phyloP scores from a whole-genome alignment of 2,113 vertebrate species.

The Vombatus ursinus region DNA sequence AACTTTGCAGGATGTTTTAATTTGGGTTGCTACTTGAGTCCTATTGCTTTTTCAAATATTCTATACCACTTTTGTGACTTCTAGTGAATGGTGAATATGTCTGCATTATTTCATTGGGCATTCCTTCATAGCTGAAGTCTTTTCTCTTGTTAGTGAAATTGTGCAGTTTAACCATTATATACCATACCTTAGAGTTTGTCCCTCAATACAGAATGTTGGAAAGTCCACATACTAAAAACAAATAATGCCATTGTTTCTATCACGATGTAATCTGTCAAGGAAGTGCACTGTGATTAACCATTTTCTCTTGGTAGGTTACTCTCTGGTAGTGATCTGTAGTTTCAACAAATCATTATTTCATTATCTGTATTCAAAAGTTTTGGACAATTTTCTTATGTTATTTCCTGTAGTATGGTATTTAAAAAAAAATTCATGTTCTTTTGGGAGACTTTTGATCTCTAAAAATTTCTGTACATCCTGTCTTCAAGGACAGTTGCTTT shows the following conservation, averaged over 20 bases:
- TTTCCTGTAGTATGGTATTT: neutral
- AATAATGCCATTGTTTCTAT: conserved; percentile 86
- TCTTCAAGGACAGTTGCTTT: neutral
- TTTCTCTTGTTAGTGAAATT: neutral
- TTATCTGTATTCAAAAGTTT: neutral
- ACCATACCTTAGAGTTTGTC: conserved; percentile 62
- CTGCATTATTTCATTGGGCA: neutral
- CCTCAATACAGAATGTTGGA: conserved; percentile 81
- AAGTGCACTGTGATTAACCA: conserved; percentile 85
- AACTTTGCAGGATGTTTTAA: neutral
- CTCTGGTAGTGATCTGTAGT: neutral
- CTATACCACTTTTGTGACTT: neutral
- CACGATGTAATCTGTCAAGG: conserved; percentile 75
- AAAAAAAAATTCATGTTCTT: neutral
- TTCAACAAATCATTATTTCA: neutral
- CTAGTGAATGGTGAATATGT: neutral
- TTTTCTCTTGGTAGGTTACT: conserved; percentile 25
- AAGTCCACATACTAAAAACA: conserved; percentile 89
- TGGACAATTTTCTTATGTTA: neutral
- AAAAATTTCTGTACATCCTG: neutral
- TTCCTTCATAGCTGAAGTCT: neutral
- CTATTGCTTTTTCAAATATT: neutral
- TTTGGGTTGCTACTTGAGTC: neutral
- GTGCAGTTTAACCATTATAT: neutral
- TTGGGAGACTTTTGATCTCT: neutral